These are phyloP conservation scores for Egretta garzetta DNA, from an alignment of 2,113 vertebrate genomes.

Conservation along the genomic window DNA sequence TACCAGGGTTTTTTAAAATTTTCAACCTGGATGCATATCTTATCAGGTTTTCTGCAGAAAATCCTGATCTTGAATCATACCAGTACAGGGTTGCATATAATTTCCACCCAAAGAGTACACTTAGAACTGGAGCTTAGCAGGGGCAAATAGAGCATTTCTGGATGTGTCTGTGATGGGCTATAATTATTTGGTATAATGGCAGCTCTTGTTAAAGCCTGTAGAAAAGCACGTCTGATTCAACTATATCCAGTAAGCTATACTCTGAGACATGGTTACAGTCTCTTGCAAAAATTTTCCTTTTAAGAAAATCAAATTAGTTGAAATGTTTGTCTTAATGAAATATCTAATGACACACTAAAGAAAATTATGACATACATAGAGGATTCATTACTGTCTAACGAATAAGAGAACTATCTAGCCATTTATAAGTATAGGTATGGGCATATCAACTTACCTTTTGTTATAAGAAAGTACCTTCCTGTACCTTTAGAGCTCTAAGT, in stretches of 20 bases:
- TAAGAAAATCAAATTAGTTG: background rate
- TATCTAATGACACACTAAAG: background rate
- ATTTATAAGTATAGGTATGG: background rate
- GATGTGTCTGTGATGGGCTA: background rate
- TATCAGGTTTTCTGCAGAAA: background rate
- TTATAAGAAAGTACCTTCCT: background rate
- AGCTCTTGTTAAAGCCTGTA: background rate
- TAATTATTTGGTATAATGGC: background rate
- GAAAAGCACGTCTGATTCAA: background rate
- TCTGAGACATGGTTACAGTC: background rate
- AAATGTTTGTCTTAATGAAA: background rate
- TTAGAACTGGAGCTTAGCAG: background rate
- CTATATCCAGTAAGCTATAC: fast-evolving
- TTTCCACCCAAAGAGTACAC: background rate
- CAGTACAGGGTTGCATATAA: background rate
- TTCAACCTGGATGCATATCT: background rate
- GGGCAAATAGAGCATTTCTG: background rate
- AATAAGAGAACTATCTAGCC: background rate
- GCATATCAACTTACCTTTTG: background rate
- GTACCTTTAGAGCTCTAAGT: background rate
- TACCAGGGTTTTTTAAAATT: background rate
- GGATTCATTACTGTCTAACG: background rate
- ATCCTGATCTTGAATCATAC: background rate
- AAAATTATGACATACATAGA: background rate
- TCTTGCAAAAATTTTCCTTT: background rate